phyloP scores from a whole-genome alignment of 2,888 invertebrate species.

The Troides oblongomaculatus region DNA sequence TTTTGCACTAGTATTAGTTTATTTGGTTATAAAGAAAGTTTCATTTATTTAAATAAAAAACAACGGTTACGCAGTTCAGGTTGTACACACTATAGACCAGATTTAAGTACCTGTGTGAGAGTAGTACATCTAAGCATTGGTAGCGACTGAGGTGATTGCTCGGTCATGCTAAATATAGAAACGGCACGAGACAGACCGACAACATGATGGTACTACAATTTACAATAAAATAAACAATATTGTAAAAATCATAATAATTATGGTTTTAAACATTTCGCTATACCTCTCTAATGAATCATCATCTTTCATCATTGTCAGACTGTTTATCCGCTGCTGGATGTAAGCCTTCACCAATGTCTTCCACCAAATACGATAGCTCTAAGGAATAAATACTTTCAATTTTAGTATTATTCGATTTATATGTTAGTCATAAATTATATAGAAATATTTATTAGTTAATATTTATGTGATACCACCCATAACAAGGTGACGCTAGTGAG shows the following conservation, averaged over 20 bases:
- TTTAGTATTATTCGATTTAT: too few relatives aligned
- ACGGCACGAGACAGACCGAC: slow-evolving; percentile 8
- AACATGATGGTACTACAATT: neutral
- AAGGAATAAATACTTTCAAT: too few relatives aligned
- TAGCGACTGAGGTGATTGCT: slow-evolving; percentile 43
- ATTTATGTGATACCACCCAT: too few relatives aligned
- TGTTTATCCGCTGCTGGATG: too few relatives aligned
- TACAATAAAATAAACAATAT: slow-evolving; percentile 15
- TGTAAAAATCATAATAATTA: neutral
- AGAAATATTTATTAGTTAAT: too few relatives aligned
- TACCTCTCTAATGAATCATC: too few relatives aligned
- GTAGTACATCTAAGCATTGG: slow-evolving; percentile 24
- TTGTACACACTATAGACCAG: slow-evolving; percentile 1
- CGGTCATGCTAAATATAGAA: slow-evolving; percentile 49
- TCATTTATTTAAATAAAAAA: neutral
- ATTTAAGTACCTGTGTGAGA: slow-evolving; percentile 3
- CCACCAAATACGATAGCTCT: too few relatives aligned
- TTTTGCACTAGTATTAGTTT: neutral
- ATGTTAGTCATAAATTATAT: too few relatives aligned
- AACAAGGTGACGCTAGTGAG: too few relatives aligned
- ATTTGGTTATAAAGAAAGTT: neutral
- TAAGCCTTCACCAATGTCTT: too few relatives aligned
- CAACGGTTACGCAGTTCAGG: neutral
- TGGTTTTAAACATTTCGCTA: too few relatives aligned
- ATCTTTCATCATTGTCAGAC: too few relatives aligned